phyloP scores from a whole-genome alignment of 1,140 invertebrate genomes.

The Drosophila sucinea region DNA sequence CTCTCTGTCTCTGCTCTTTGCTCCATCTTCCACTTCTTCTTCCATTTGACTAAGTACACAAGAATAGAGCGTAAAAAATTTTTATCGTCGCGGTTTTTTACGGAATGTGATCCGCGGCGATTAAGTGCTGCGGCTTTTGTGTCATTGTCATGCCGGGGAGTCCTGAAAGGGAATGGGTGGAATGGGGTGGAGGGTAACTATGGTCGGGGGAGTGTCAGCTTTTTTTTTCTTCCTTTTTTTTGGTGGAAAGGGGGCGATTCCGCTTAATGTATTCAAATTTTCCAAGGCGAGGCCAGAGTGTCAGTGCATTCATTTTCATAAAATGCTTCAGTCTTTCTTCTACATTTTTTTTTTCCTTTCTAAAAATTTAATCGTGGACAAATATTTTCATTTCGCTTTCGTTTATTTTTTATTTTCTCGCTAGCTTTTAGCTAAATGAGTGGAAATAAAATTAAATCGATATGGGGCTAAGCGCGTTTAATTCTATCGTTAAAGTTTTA shows the following conservation, averaged over 20 bases:
- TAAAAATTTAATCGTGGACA: slow-evolving; percentile 79
- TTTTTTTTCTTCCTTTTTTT: slow-evolving; percentile 6
- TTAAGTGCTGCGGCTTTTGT: slow-evolving; percentile 82
- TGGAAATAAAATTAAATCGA: slow-evolving; percentile 83
- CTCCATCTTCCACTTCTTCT: slow-evolving; percentile 8
- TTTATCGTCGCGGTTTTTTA: slow-evolving; percentile 82
- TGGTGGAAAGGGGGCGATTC: slow-evolving; percentile 24
- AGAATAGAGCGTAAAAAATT: slow-evolving; percentile 81
- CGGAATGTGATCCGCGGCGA: slow-evolving; percentile 82
- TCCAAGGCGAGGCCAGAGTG: slow-evolving; percentile 77
- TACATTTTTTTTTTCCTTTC: slow-evolving; percentile 35
- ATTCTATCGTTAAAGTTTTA: slow-evolving; percentile 67
- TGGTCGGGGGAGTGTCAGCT: not conserved
- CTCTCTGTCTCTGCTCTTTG: not conserved
- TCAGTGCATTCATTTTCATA: slow-evolving; percentile 79
- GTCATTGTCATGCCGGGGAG: slow-evolving; percentile 78
- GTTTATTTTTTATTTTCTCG: slow-evolving; percentile 32
- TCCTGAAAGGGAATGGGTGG: slow-evolving; percentile 34
- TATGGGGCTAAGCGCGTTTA: slow-evolving; percentile 59
- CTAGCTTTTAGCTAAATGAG: slow-evolving; percentile 81
- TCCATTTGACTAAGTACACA: slow-evolving; percentile 80
- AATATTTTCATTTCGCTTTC: slow-evolving; percentile 75
- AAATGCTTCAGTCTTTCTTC: slow-evolving; percentile 62
- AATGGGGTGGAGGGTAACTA: not conserved
- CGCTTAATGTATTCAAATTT: slow-evolving; percentile 81